A percentile compares a stretch with the other conserved stretches of the same genome.
Evolutionary conservation across 2,888 invertebrate genomes (phyloP).

Genomic region (Platycheirus albimanus): DNA sequence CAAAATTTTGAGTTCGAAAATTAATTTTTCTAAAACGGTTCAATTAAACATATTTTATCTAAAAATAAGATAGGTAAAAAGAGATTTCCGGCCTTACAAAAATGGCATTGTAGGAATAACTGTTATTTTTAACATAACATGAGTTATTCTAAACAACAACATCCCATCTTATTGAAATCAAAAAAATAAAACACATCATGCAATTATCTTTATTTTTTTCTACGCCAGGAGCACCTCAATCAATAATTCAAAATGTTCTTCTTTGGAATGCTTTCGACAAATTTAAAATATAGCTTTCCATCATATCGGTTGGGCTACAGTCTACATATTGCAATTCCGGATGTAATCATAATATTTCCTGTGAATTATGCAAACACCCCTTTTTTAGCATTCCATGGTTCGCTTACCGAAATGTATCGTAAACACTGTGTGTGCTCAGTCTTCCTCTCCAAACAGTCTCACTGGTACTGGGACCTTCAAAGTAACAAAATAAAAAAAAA

Average conservation of each 20-base stretch:
- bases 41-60: too few species aligned
- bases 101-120: too few species aligned
- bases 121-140: too few species aligned
- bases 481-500: neutral
- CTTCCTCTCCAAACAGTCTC: slow-evolving; percentile 26
- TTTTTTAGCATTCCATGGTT: slow-evolving; percentile 68
- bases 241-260: slow-evolving; percentile 21
- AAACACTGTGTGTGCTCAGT: slow-evolving; percentile 30
- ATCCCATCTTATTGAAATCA: neutral
- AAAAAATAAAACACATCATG: slow-evolving; percentile 8
- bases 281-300: slow-evolving; percentile 62
- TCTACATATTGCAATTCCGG: slow-evolving; percentile 69
- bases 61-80: too few species aligned
- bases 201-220: slow-evolving; percentile 24
- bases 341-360: slow-evolving; percentile 74
- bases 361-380: slow-evolving; percentile 70
- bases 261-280: slow-evolving; percentile 28
- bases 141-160: neutral
- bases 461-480: slow-evolving; percentile 12
- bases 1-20: too few species aligned
- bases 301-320: slow-evolving; percentile 20
- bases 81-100: too few species aligned
- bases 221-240: slow-evolving; percentile 11
- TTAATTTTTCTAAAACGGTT: too few species aligned
- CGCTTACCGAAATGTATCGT: slow-evolving; percentile 70